Evolutionary conservation across 2,113 vertebrate species (phyloP), one percentile per base, ranked within the genome.

Genomic region (Zootoca vivipara): DNA sequence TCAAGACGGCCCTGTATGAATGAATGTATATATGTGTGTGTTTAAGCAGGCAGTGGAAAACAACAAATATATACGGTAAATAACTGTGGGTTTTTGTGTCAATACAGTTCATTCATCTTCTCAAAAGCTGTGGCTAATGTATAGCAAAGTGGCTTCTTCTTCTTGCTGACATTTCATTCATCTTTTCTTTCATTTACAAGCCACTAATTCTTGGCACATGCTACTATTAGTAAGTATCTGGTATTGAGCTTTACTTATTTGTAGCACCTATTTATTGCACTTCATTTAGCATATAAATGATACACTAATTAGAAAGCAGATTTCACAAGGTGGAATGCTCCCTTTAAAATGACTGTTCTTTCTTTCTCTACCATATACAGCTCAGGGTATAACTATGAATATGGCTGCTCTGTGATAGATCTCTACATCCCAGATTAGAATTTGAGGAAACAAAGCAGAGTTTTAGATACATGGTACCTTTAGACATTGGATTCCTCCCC

Each of bases 271-370:
- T 52, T 10, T 52, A 52, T 52, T 52, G 46, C 46, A 52, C 46
- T 52, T 52, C 46, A 52, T 95, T 93, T 90, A 89, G 93, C 91
- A 91, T 73, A 83, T 87, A 92, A 93, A 95, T 52, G 46, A 52
- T 52, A 52, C 46, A 52, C 46, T 52, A 52, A 52, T 52, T 52
- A 93, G 20, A 22, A 65, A 65, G 26, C 7, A 65, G 64, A 15
- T 67, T 28, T 28, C 26, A 26, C 65, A 38, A n/a, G 5, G 33
- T 74, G 35, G 35, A 38, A 2, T 18, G 10, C 16, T 7, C 5
- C 16, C 73, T 12, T 38, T 16, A 35, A 18, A 35, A 73, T 20
- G n/a, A 6, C 24, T 77, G 35, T 28, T n/a, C 28, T 30, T 18
- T 7, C 46, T 52, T 52, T 52, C 26, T 26, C 6, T 26, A n/a